Evolutionary conservation across 2,797 vertebrate species (phyloP).

Genomic region (Balearica regulorum): DNA sequence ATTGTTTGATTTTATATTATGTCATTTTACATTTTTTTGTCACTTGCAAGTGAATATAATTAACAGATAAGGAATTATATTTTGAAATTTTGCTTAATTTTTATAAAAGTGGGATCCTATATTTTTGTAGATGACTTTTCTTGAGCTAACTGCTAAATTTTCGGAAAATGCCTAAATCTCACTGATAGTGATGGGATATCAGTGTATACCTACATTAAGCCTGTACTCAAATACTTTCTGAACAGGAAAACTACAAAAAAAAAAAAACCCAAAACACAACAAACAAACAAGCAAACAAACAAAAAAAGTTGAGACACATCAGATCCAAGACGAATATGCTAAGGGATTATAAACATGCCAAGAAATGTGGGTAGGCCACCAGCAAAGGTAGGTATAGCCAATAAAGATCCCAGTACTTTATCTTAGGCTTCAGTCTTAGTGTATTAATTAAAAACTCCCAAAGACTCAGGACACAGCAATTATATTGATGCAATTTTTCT

Average conservation of each 20-base stretch:
- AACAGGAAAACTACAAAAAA: background rate
- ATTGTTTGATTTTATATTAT: background rate
- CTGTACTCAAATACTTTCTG: background rate
- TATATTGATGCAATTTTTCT: constrained; percentile 54
- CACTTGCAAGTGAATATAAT: background rate
- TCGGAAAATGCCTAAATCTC: background rate
- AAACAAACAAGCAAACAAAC: background rate
- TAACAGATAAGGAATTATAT: background rate
- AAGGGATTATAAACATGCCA: background rate
- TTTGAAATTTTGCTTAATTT: background rate
- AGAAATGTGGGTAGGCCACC: background rate
- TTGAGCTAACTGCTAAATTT: background rate
- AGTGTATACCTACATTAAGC: background rate
- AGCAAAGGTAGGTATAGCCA: background rate
- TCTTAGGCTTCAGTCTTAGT: background rate
- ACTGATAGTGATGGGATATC: background rate
- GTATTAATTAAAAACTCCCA: constrained; percentile 35
- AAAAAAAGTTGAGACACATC: background rate
- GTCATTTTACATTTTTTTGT: background rate
- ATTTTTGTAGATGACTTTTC: background rate
- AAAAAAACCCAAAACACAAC: too few relatives aligned
- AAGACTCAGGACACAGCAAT: constrained; percentile 1
- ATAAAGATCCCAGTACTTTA: background rate
- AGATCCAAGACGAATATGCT: background rate
- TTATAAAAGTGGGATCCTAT: background rate